Evolutionary conservation across 92 coral and sea anemone species (phyloP), one percentile per base, ranked within the genome.

Genomic region (Ricordea florida): DNA sequence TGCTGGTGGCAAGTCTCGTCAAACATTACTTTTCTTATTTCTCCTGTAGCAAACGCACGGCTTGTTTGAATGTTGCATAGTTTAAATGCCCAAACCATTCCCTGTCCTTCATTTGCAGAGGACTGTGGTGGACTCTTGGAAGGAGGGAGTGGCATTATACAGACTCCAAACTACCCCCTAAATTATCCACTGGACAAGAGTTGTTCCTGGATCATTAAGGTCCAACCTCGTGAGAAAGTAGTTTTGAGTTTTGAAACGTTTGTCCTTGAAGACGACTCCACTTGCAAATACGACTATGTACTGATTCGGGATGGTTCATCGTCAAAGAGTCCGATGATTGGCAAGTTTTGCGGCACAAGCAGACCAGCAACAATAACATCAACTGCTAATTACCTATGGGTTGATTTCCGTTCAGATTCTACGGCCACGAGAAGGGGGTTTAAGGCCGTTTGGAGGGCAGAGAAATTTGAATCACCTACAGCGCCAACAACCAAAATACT

Each of bases 241-340:
- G 78, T 72, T 56, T 70, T 94, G 37, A 63, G 75, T n/a, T 94
- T 94, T 83, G 85, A 68, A 41, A 40, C 84, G 23, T 91, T 94
- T 58, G 66, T 81, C 13, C 53, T 94, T 18, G 98, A 94, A 69
- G 76, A 63, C 50, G 57, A 64, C 21, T 60, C 72, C 21, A 34
- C 62, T 6, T 94, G 98, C 71, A 83, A 78, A 20, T 91, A 85
- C 64, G 98, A 94, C 59, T 94, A 40, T 71, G 89, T 91, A 30
- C 58, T 81, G 44, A 65, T 94, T 38, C 78, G 93, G 26, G 94
- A 91, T 79, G 98, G 98, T 20, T 68, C 50, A n/a, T 43, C 74
- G 0, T 41, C 86, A 0, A 78, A 58, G 5, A 83, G 84, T 33
- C 70, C 92, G 4, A 61, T 88, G 70, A 63, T 91, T 34, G 87